Conservation (phyloP, 2,113 vertebrate species). For the Aleadryas rufinucha region DNA sequence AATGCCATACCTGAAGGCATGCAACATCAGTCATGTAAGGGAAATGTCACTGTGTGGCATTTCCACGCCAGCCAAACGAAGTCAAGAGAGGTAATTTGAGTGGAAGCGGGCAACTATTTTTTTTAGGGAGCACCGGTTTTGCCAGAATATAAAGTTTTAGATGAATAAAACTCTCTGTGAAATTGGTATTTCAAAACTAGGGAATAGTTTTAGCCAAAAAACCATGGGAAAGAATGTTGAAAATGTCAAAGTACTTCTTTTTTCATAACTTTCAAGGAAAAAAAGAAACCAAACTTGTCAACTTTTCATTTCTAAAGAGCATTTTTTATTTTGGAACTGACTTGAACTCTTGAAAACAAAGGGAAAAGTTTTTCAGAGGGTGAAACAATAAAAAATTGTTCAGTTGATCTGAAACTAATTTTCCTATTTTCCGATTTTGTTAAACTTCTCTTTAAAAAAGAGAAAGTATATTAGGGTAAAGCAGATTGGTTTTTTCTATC, state of each 20-base stretch:
- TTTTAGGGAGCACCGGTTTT: background rate
- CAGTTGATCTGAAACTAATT: background rate
- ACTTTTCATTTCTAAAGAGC: background rate
- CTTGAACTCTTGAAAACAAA: background rate
- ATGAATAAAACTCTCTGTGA: constrained; percentile 16
- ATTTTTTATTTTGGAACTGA: constrained; percentile 16
- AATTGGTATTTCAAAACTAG: constrained; percentile 6
- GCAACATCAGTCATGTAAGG: constrained; percentile 51
- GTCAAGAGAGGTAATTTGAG: constrained; percentile 29
- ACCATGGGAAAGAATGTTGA: background rate
- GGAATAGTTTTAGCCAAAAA: background rate
- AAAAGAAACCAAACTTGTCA: background rate
- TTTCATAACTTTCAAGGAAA: background rate
- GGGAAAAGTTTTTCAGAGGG: background rate
- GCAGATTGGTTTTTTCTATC: background rate
- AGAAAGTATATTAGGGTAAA: background rate
- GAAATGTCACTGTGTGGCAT: constrained; percentile 58
- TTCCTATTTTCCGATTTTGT: background rate
- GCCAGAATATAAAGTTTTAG: background rate
- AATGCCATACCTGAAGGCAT: constrained; percentile 41
- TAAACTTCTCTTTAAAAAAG: background rate
- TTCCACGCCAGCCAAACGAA: constrained; percentile 41
- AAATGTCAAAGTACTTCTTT: background rate
- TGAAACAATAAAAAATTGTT: background rate
- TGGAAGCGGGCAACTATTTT: background rate